Conservation (phyloP, 1,140 invertebrate species). For the Calliphora vicina region DNA sequence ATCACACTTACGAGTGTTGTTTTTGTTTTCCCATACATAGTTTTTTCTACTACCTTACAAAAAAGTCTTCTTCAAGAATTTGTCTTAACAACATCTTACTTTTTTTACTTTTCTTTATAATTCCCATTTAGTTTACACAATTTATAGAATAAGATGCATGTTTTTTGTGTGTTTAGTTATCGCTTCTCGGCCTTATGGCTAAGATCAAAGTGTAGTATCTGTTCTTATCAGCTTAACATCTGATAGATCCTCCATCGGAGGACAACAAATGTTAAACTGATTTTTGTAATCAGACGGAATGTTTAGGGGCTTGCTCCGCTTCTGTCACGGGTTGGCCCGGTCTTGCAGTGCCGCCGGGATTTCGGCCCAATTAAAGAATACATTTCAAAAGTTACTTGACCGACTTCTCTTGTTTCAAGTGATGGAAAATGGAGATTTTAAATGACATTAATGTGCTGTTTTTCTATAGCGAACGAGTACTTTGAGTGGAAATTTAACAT, state of each 20-base stretch:
- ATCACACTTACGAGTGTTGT: too few relatives aligned
- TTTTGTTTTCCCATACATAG: too few relatives aligned
- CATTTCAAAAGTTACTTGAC: too few relatives aligned
- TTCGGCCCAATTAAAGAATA: background rate
- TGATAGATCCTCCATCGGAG: slow-evolving; percentile 69
- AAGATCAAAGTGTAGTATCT: slow-evolving; percentile 69
- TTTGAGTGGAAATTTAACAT: too few relatives aligned
- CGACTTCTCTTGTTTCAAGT: too few relatives aligned
- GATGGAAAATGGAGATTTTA: too few relatives aligned
- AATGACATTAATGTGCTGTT: too few relatives aligned
- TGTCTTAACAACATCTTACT: too few relatives aligned
- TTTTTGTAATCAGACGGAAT: slow-evolving; percentile 63
- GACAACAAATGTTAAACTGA: slow-evolving; percentile 71
- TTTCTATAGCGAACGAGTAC: too few relatives aligned
- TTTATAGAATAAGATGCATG: background rate
- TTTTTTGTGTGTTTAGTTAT: slow-evolving; percentile 43
- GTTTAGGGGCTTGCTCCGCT: slow-evolving; percentile 66
- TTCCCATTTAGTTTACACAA: background rate
- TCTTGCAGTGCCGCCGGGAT: too few relatives aligned
- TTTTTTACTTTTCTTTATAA: background rate
- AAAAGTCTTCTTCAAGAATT: too few relatives aligned
- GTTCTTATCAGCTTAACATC: slow-evolving; percentile 75
- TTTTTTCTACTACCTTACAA: too few relatives aligned
- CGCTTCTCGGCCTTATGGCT: slow-evolving; percentile 66
- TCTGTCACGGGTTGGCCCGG: slow-evolving; percentile 66